Conservation (phyloP, 2,113 vertebrate genomes). For the Microcebus murinus region DNA sequence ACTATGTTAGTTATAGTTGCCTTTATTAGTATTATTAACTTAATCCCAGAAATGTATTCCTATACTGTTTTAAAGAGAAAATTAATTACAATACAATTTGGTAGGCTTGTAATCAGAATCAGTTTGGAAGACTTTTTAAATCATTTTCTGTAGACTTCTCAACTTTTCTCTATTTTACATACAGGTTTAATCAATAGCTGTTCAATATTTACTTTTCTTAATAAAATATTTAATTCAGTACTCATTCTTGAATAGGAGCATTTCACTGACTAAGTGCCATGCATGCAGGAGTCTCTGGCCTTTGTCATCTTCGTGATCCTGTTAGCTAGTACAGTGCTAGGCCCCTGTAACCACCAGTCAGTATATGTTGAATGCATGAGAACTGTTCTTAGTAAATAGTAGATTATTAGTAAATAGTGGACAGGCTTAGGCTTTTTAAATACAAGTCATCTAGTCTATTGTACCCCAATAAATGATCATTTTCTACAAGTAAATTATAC, state of each 20-base stretch:
- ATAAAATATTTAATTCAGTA: not conserved
- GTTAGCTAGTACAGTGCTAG: not conserved
- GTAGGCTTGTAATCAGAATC: not conserved
- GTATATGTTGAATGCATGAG: not conserved
- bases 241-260: not conserved
- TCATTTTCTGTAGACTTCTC: not conserved
- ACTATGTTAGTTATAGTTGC: not conserved
- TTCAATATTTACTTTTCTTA: not conserved
- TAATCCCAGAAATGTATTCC: not conserved
- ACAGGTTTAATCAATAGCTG: not conserved
- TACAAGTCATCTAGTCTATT: not conserved
- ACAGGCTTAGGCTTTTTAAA: not conserved
- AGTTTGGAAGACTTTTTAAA: not conserved
- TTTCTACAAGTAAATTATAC: not conserved
- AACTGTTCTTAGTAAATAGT: not conserved
- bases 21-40: not conserved
- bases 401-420: not conserved
- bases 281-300: not conserved
- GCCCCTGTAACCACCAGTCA: not conserved
- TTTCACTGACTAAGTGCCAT: not conserved
- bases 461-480: not conserved
- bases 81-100: not conserved
- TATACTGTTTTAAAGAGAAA: conserved; percentile 15
- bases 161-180: conserved; percentile 9
- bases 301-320: not conserved